A percentile compares a stretch with the other conserved stretches of the same genome.
Conservation (phyloP, 2,888 invertebrate genomes). For the Phaedon cochleariae region DNA sequence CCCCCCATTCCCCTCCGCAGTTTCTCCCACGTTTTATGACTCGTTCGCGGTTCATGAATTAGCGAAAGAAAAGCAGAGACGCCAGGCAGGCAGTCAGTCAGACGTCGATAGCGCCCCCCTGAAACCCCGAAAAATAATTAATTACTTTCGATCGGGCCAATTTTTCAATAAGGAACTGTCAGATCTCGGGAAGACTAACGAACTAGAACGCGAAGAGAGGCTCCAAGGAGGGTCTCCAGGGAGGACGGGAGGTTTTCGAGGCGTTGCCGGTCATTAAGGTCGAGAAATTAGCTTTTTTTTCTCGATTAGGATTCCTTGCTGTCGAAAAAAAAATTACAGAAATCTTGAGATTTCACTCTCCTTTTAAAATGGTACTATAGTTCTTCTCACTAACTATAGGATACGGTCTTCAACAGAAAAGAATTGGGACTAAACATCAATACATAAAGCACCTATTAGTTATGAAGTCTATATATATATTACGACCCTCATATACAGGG, state of each 20-base stretch:
- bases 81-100: constrained; percentile 14
- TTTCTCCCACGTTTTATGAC: constrained; percentile 54
- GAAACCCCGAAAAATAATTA: constrained; percentile 80
- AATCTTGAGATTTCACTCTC: no score
- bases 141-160: constrained; percentile 74
- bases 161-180: constrained; percentile 67
- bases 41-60: constrained; percentile 72
- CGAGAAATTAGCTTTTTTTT: background rate
- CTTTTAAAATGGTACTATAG: no score
- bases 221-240: constrained; percentile 1
- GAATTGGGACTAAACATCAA: no score
- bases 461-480: no score
- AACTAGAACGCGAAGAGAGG: constrained; percentile 51
- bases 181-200: constrained; percentile 59
- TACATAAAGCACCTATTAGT: no score
- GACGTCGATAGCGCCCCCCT: constrained; percentile 69
- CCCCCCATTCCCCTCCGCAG: constrained; percentile 18
- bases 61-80: constrained; percentile 71
- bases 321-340: background rate
- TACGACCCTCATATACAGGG: no score
- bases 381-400: no score
- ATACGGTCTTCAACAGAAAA: no score
- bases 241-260: background rate
- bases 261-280: background rate
- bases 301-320: background rate